Evolutionary conservation across 2,113 vertebrate species (phyloP).

Genomic region (Antechinus flavipes): DNA sequence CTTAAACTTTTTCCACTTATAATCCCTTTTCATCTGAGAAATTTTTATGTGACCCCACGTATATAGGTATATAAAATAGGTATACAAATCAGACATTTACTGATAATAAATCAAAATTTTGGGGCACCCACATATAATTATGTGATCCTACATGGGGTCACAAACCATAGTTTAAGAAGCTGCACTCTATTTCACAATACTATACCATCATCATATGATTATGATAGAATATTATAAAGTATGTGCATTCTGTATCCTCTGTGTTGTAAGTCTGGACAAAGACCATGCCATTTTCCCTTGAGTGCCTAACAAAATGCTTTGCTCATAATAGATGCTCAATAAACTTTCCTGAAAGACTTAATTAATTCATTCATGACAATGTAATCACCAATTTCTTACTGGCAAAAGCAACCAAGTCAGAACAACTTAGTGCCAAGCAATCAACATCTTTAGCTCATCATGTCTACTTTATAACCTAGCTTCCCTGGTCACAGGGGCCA

Average conservation of each 20-base stretch:
- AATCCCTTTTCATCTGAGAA: no score
- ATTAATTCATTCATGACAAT: not conserved
- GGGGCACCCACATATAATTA: no score
- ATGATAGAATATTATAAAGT: not conserved
- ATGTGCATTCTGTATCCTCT: not conserved
- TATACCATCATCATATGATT: not conserved
- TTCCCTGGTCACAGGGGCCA: not conserved
- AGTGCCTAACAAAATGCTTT: not conserved
- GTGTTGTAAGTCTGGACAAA: not conserved
- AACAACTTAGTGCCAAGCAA: slow-evolving; percentile 33
- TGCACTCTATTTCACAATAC: not conserved
- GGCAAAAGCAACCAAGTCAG: slow-evolving; percentile 24
- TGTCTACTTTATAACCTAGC: not conserved
- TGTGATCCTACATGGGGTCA: no score
- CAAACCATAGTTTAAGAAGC: no score
- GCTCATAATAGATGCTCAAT: not conserved
- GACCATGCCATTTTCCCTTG: not conserved
- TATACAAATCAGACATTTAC: no score
- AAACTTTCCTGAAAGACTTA: not conserved
- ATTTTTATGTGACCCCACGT: no score
- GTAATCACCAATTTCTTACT: slow-evolving; percentile 39
- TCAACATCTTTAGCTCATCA: not conserved
- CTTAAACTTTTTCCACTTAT: no score
- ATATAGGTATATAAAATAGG: no score
- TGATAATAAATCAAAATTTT: no score